phyloP scores from a whole-genome alignment of 2,888 invertebrate species.

The Andrena dorsata region DNA sequence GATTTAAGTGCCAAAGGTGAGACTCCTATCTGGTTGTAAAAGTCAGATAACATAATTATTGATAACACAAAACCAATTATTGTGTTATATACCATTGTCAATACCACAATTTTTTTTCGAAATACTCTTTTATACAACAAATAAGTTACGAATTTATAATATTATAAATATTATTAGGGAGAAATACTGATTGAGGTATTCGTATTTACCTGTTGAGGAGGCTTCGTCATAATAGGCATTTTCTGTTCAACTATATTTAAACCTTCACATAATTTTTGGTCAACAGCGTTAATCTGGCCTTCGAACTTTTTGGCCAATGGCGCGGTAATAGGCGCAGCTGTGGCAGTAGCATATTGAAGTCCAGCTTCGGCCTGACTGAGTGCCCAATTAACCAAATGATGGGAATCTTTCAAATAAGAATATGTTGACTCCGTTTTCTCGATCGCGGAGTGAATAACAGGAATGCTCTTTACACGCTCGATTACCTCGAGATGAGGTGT shows the following conservation, averaged over 20 bases:
- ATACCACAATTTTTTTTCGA: too few species aligned
- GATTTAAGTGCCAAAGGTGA: too few species aligned
- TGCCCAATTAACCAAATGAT: conserved; percentile 86
- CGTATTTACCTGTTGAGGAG: conserved; percentile 85
- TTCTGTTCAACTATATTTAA: conserved; percentile 87
- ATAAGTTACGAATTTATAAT: too few species aligned
- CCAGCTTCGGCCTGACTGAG: conserved; percentile 87
- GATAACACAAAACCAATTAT: too few species aligned
- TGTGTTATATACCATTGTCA: too few species aligned
- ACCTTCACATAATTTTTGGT: conserved; percentile 86
- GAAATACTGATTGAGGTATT: background rate
- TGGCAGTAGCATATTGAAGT: conserved; percentile 86
- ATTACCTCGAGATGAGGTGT: conserved; percentile 81
- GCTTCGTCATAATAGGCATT: conserved; percentile 87
- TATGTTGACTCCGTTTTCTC: conserved; percentile 83
- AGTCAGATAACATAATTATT: too few species aligned
- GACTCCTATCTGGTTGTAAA: too few species aligned
- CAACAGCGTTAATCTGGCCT: conserved; percentile 86
- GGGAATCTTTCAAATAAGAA: conserved; percentile 85
- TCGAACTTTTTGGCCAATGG: conserved; percentile 86
- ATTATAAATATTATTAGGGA: background rate
- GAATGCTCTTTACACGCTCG: conserved; percentile 81
- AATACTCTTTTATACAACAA: too few species aligned
- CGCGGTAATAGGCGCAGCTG: conserved; percentile 85
- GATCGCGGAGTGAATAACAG: conserved; percentile 81